Conservation (phyloP, 2,888 invertebrate species). For the Allygus modestus region DNA sequence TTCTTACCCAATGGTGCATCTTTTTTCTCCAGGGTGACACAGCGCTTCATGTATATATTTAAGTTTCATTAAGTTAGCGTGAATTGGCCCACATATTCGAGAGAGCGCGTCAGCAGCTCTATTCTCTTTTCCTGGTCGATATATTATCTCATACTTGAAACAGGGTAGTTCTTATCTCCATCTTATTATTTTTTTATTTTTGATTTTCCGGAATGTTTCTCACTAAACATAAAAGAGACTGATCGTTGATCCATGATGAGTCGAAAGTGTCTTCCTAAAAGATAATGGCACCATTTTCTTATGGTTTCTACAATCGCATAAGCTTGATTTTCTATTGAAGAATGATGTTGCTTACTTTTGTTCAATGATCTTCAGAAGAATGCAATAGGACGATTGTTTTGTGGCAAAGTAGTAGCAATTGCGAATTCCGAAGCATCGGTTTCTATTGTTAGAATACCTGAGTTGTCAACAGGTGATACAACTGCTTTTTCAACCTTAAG, state of each 20-base stretch:
- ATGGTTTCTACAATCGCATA: conserved; percentile 67
- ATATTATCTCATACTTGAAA: conserved; percentile 40
- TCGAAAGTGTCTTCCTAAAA: conserved; percentile 64
- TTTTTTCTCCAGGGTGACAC: background rate
- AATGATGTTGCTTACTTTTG: conserved; percentile 11
- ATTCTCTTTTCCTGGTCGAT: background rate
- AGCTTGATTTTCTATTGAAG: conserved; percentile 59
- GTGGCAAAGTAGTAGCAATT: conserved; percentile 47
- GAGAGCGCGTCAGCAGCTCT: background rate
- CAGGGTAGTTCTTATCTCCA: conserved; percentile 58
- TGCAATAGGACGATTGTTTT: conserved; percentile 27
- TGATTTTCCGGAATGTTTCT: conserved; percentile 13
- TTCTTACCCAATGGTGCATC: background rate
- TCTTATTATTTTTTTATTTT: conserved; percentile 55
- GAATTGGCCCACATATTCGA: background rate
- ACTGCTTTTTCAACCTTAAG: background rate
- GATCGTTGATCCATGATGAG: conserved; percentile 64
- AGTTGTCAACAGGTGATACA: background rate
- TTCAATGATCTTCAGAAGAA: conserved; percentile 53
- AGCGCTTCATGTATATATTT: background rate
- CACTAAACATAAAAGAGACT: conserved; percentile 35
- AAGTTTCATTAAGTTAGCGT: background rate
- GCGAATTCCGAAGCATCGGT: conserved; percentile 27
- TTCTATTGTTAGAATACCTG: background rate
- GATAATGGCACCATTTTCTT: conserved; percentile 66